Evolutionary conservation across 2,888 invertebrate species (phyloP).

Genomic region (Cecidostiba fungosa): DNA sequence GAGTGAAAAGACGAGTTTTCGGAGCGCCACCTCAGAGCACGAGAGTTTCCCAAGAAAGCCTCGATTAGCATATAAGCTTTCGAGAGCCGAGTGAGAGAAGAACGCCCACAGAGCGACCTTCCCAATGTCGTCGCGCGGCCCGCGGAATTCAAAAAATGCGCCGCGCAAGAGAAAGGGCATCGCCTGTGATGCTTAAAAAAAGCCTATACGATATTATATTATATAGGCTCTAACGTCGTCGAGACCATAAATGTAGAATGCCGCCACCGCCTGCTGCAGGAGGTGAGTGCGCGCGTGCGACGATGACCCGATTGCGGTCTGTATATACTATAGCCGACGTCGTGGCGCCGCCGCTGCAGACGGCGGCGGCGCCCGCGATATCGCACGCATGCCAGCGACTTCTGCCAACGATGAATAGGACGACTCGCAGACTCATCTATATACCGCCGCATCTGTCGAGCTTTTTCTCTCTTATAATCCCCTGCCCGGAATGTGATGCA

Average conservation of each 20-base stretch:
- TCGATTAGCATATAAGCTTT: constrained; percentile 41
- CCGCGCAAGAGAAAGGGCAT: constrained; percentile 20
- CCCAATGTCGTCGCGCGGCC: constrained; percentile 53
- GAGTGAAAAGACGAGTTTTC: background rate
- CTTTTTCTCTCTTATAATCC: background rate
- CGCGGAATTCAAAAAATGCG: constrained; percentile 46
- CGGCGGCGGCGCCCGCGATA: constrained; percentile 49
- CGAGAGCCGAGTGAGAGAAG: background rate
- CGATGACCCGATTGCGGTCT: constrained; percentile 72
- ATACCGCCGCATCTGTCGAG: background rate
- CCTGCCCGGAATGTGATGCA: background rate
- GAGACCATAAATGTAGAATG: constrained; percentile 62
- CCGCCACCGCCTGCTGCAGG: background rate
- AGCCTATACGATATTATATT: background rate
- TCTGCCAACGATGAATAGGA: constrained; percentile 29
- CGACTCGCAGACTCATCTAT: background rate
- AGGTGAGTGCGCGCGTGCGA: constrained; percentile 36
- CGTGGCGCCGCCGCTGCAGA: constrained; percentile 36
- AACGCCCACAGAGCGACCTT: constrained; percentile 58
- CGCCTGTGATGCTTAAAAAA: background rate
- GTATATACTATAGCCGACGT: constrained; percentile 49
- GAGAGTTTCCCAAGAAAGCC: constrained; percentile 18
- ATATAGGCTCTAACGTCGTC: background rate
- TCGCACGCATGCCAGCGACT: constrained; percentile 16
- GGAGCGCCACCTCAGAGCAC: background rate